Base-by-base conservation (phyloP, 2,888 invertebrate species). In the Pristionchus fissidentatus region DNA sequence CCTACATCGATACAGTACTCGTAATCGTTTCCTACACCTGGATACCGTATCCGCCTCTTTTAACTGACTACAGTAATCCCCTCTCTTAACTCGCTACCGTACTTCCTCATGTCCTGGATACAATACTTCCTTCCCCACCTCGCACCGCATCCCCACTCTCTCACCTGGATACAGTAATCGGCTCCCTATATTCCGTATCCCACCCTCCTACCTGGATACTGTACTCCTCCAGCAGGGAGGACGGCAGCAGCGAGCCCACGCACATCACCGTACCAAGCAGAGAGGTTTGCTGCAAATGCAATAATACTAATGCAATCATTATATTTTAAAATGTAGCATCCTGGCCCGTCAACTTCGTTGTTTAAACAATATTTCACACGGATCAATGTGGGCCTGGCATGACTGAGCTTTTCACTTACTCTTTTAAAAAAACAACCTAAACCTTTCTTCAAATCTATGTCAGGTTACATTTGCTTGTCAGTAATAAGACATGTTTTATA, bases 191-290 rank as follows among this genome's bases (percentile, higher is more conserved):
- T 46, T 10, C 22, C n/a, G 60, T 26, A 60, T 60, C 60, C n/a
- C 26, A 7, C 7, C 60, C n/a, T n/a, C 46, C 46, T 26, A 80
- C 80, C 35, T 41, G 43, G 60, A 60, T 80, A 55, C 52, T 55
- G 60, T 80, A 60, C 60, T 80, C 29, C 32, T 80, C 80, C 26
- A 60, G 80, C 43, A 60, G 38, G 32, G 29, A 22, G 15, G 57
- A 60, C 15, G 80, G 80, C 41, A 80, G 32, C 43, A 60, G 80
- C 26, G 41, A 26, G 7, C 80, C 80, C 19, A 80, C 60, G 60
- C 43, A 80, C 80, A 80, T 80, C 60, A 80, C 80, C 22, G 80
- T 80, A 1, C 80, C 80, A 4, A 80, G 60, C 29, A 80, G 60
- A 19, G 80, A 80, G 13, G 80, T 60, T 57, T 46, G 41, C 80